phyloP scores from a whole-genome alignment of 2,797 vertebrate species.

The Anas bahamensis region DNA sequence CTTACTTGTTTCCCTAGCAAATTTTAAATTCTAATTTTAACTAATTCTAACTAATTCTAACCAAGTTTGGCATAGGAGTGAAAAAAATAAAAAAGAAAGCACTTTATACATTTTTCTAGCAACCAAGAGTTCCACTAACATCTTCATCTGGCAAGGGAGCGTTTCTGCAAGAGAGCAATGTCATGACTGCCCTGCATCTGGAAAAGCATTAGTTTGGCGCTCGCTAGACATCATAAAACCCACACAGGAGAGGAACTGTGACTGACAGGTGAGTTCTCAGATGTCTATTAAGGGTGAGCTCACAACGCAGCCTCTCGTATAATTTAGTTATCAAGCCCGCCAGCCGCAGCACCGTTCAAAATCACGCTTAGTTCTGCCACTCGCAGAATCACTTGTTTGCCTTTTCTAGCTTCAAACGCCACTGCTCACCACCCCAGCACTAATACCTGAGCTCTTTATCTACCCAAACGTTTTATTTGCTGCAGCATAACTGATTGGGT shows the following conservation, averaged over 20 bases:
- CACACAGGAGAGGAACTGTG: neutral
- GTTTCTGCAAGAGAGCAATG: neutral
- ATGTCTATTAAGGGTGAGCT: conserved; percentile 56
- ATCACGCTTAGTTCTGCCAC: conserved; percentile 34
- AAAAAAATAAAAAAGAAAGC: neutral
- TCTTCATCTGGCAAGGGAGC: neutral
- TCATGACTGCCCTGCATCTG: neutral
- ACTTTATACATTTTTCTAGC: neutral
- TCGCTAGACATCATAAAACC: conserved; percentile 10
- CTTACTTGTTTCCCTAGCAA: too few species aligned
- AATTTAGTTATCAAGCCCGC: conserved; percentile 62
- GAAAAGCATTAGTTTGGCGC: neutral
- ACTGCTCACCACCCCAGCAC: neutral
- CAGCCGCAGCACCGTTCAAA: neutral
- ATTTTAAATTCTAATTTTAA: too few species aligned
- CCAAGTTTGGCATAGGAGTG: neutral
- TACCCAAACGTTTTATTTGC: neutral
- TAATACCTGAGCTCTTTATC: neutral
- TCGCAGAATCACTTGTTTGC: conserved; percentile 2
- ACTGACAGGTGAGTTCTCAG: conserved; percentile 24
- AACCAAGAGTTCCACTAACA: neutral
- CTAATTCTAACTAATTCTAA: neutral
- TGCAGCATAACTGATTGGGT: neutral
- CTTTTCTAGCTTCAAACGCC: conserved; percentile 4
- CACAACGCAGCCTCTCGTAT: neutral